A percentile compares a stretch with the other conserved stretches of the same genome.
Evolutionary conservation across 2,113 vertebrate species (phyloP).

Genomic region (Misgurnus anguillicaudatus): DNA sequence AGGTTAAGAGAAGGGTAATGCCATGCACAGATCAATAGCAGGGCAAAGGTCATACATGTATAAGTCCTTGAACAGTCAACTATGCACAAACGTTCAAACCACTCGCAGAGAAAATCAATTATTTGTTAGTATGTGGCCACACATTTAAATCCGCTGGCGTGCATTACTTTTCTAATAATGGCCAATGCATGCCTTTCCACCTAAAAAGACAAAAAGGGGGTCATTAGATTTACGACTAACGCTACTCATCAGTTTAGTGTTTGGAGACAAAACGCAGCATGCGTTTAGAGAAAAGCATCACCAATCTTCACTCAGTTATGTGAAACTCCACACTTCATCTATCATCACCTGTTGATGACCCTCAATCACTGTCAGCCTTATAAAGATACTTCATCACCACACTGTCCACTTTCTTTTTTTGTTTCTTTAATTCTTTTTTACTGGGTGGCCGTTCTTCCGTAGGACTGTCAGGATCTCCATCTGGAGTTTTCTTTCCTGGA

Average conservation of each 20-base stretch:
- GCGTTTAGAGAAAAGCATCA: slow-evolving; percentile 31
- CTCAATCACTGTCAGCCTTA: slow-evolving; percentile 93
- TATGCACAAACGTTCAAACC: neutral
- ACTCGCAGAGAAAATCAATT: neutral
- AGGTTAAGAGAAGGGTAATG: neutral
- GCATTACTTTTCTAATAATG: neutral
- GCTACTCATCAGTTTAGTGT: slow-evolving; percentile 16
- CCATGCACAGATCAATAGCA: neutral
- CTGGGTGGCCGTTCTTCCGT: slow-evolving; percentile 47
- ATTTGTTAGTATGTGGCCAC: neutral
- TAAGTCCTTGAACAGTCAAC: neutral
- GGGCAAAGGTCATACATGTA: slow-evolving; percentile 1
- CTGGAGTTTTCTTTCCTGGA: slow-evolving; percentile 51
- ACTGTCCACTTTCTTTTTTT: slow-evolving; percentile 89
- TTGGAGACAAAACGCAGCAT: slow-evolving; percentile 15
- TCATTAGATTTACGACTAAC: slow-evolving; percentile 24
- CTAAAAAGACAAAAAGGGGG: neutral
- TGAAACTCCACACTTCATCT: slow-evolving; percentile 67
- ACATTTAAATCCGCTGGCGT: neutral
- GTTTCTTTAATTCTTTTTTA: slow-evolving; percentile 84
- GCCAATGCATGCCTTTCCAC: slow-evolving; percentile 25
- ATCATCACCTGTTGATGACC: slow-evolving; percentile 66
- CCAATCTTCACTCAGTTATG: slow-evolving; percentile 22
- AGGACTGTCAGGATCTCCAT: slow-evolving; percentile 40
- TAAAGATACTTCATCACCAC: slow-evolving; percentile 98